Conservation (phyloP, 2,888 invertebrate species). For the Oegoconia quadripuncta region DNA sequence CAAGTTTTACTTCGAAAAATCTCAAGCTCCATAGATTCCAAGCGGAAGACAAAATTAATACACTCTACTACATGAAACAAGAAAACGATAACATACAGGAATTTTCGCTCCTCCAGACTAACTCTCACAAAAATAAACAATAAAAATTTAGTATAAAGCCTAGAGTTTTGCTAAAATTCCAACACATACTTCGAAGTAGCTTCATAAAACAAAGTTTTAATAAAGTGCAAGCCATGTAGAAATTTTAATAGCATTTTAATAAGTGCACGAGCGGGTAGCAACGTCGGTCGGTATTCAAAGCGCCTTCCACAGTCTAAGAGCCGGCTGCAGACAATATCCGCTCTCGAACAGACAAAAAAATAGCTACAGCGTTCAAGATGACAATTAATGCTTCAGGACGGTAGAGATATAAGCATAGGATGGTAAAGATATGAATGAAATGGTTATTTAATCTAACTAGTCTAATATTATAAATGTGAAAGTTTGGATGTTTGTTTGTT, state of each 20-base stretch:
- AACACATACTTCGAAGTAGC: background rate
- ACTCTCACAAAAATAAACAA: too few species aligned
- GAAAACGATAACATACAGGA: too few species aligned
- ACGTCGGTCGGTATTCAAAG: slow-evolving; percentile 31
- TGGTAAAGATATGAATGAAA: background rate
- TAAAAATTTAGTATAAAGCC: too few species aligned
- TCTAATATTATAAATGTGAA: too few species aligned
- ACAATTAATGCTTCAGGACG: too few species aligned
- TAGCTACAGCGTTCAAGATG: slow-evolving; percentile 33
- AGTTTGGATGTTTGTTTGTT: too few species aligned
- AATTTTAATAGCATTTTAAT: slow-evolving; percentile 27
- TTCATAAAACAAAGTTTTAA: slow-evolving; percentile 15
- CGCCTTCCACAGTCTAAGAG: slow-evolving; percentile 35
- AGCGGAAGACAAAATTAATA: too few species aligned
- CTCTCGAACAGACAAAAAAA: slow-evolving; percentile 32
- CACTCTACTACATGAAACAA: too few species aligned
- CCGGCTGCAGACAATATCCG: slow-evolving; percentile 40
- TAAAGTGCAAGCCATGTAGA: slow-evolving; percentile 16
- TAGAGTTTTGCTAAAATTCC: too few species aligned
- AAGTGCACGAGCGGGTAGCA: slow-evolving; percentile 14
- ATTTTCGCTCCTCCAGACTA: too few species aligned
- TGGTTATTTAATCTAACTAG: background rate
- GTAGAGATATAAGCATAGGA: background rate
- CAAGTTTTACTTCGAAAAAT: too few species aligned
- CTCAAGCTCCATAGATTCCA: too few species aligned